Evolutionary conservation across 2,888 invertebrate species (phyloP), one percentile per base, ranked within the genome.

Genomic region (Hirtodrosophila trivittata): DNA sequence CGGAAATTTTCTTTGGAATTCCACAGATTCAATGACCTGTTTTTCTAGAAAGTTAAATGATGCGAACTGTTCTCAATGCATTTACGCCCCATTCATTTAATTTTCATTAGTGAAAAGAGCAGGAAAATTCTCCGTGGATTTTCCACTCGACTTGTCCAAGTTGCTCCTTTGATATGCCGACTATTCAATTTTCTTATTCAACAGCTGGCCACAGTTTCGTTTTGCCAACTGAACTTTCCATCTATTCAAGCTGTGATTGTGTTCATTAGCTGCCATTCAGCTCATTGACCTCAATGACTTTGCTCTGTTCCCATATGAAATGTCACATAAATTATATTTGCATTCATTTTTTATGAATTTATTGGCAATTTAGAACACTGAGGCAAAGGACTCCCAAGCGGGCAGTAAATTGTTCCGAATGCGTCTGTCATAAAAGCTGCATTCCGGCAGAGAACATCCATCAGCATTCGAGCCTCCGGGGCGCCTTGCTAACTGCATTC

Each of bases 241-340:
- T 6, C 33, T 30, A 38, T 54, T 30, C 18, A 21, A 12, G 14
- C 43, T 12, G 16, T 21, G 21, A 14, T 41, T 52, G 33, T 41
- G 25, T 30, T 63, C 74, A 67, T 63, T 73, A 67, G 74, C 10
- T 33, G n/a, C 25, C 38, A 63, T 71, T 67, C 63, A 66, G 28
- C 21, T 33, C 50, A 64, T 16, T 54, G 65, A 58, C 35, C 66
- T 28, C 45, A 41, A 56, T 46, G 10, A 49, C 13, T 39, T 50
- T 41, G 10, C 10, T 13, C 18, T 21, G n/a, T n/a, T n/a, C n/a
- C n/a, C n/a, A n/a, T n/a, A n/a, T 14, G 35, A 37, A 30, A 21
- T 37, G 13, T 10, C 43, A 13, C 7, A 52, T 57, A 26, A 37
- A 42, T 12, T 21, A 39, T 51, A 7, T 43, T 21, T 32, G 12